Evolutionary conservation across 2,888 invertebrate genomes (phyloP).

Genomic region (Clanis bilineata): DNA sequence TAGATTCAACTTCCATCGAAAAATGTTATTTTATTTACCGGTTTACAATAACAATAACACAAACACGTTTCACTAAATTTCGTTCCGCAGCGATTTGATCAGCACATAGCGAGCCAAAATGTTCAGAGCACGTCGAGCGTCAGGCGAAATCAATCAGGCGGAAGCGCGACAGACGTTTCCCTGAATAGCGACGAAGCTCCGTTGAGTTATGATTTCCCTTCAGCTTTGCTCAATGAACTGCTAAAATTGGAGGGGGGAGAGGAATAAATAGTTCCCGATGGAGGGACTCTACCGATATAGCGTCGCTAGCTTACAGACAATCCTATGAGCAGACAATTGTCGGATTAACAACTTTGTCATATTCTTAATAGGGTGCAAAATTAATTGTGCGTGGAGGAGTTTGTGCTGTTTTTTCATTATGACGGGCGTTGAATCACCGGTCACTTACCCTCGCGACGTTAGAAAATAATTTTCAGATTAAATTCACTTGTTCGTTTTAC

Average conservation of each 20-base stretch:
- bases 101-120: not conserved
- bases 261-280: conserved; percentile 55
- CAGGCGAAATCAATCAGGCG: conserved; percentile 20
- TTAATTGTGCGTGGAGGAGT: not conserved
- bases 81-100: not conserved
- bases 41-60: not conserved
- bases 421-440: conserved; percentile 56
- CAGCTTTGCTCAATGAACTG: conserved; percentile 53
- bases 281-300: conserved; percentile 30
- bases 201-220: conserved; percentile 41
- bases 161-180: conserved; percentile 26
- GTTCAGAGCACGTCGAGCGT: not conserved
- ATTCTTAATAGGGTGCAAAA: not conserved
- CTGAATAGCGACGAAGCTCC: conserved; percentile 18
- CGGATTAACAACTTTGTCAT: conserved; percentile 14
- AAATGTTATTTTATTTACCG: too few relatives aligned
- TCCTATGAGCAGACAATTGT: not conserved
- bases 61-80: not conserved
- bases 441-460: conserved; percentile 65
- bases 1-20: too few relatives aligned
- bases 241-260: conserved; percentile 46
- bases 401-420: not conserved
- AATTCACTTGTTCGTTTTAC: conserved; percentile 28
- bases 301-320: not conserved
- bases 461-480: conserved; percentile 52